phyloP scores from a whole-genome alignment of 2,888 invertebrate species.

The Eutolmus rufibarbis region DNA sequence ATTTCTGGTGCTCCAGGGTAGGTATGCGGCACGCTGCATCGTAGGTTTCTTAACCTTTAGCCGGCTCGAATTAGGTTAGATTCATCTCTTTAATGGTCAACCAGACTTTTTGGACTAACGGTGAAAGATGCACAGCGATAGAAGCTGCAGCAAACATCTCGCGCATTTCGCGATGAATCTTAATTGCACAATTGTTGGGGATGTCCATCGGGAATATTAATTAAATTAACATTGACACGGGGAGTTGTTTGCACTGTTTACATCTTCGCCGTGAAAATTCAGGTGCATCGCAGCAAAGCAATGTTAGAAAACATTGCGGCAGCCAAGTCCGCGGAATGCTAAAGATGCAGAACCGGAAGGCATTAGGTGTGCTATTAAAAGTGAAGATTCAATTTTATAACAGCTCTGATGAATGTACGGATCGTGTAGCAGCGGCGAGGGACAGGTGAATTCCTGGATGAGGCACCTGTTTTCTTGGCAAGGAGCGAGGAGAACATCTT shows the following conservation, averaged over 20 bases:
- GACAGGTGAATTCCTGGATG: not conserved
- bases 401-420: not conserved
- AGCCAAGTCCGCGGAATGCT: not conserved
- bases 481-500: not conserved
- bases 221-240: not conserved
- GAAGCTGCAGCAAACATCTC: not conserved
- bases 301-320: not conserved
- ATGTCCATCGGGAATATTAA: not conserved
- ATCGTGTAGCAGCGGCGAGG: not conserved
- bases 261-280: not conserved
- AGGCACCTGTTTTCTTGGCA: not conserved
- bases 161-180: not conserved
- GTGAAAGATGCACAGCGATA: not conserved
- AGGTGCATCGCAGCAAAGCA: not conserved
- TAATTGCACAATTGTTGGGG: not conserved
- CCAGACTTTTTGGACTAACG: not conserved
- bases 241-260: not conserved
- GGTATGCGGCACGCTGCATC: not conserved
- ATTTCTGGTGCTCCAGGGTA: not conserved
- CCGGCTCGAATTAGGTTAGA: not conserved
- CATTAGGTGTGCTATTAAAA: conserved; percentile 12
- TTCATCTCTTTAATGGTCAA: conserved; percentile 17
- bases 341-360: not conserved
- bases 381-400: conserved; percentile 8
- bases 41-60: not conserved